These are phyloP conservation scores for Latrodectus elegans DNA, from an alignment of 2,888 invertebrate genomes.

Conservation along the genomic window DNA sequence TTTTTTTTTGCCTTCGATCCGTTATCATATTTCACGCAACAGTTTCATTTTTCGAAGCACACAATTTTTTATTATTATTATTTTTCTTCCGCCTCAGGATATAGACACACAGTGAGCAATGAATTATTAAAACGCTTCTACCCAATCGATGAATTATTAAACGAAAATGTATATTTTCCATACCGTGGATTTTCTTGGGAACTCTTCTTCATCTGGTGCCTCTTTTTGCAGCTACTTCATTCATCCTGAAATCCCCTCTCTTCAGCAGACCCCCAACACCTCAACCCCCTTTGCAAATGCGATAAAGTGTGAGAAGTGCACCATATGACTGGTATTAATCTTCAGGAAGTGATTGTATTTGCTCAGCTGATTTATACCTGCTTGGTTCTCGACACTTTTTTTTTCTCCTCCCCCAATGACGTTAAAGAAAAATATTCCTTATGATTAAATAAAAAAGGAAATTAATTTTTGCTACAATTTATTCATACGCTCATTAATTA, in stretches of 20 bases:
- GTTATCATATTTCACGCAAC: conserved; percentile 62
- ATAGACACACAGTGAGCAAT: conserved; percentile 23
- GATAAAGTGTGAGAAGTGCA: background rate
- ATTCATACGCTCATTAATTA: no score
- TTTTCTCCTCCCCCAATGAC: no score
- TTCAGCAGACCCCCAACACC: background rate
- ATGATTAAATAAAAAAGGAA: no score
- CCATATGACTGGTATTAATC: background rate
- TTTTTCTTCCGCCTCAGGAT: conserved; percentile 1
- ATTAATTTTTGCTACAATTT: no score
- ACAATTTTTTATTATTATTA: conserved; percentile 9
- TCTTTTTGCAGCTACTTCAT: background rate
- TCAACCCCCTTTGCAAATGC: background rate
- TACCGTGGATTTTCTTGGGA: background rate
- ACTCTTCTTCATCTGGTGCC: background rate
- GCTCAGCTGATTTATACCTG: background rate
- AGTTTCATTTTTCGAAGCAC: conserved; percentile 24
- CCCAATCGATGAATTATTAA: conserved; percentile 64
- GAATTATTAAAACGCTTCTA: conserved; percentile 61
- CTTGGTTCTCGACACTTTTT: no score
- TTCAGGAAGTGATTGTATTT: background rate
- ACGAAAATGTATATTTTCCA: conserved; percentile 11
- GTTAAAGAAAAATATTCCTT: no score
- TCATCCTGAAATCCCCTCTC: background rate
- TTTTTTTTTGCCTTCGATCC: conserved; percentile 12